Evolutionary conservation across 2,113 vertebrate genomes (phyloP), one percentile per base, ranked within the genome.

Genomic region (Oreochromis tanganicae): DNA sequence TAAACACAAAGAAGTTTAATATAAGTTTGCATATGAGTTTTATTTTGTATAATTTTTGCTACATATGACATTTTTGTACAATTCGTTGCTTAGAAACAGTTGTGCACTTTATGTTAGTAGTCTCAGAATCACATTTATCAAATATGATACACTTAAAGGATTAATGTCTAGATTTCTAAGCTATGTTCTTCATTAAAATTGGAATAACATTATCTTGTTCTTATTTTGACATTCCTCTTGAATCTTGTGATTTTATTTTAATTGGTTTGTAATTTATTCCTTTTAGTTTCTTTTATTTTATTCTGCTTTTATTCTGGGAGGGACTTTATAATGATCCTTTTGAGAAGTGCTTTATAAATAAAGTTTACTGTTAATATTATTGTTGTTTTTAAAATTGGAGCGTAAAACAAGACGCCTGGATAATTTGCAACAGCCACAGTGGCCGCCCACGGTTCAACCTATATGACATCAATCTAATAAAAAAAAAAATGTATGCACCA

Each of bases 361-460:
- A 73, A 27, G 38, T 46, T 73, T 43, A 27, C 21, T 73, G 38
- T 17, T 73, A 71, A 9, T 71, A 73, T 73, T 73, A 16, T 46
- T 73, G 38, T 73, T 16, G 8, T 75, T 29, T 27, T 73, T 48
- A 4, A 75, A 75, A 19, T 50, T 50, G 5, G 43, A 78, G 9
- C 4, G 16, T 2, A 78, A 78, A 50, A 19, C 24, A 78, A 50
- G 9, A 32, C 2, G 1, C 9, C 41, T 46, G 3, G 5, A 75
- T 7, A 48, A 75, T 19, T 48, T 78, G 24, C 14, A 32, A 50
- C 16, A 50, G 71, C 24, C 43, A 75, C 71, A 50, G 16, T 50
- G 43, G 43, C 16, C 1, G 0, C 24, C 9, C 6, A 78, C 0
- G 0, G 1, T n/a, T 50, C 16, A 12, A 7, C 16, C 43, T 75